Evolutionary conservation across 2,797 vertebrate species (phyloP), one percentile per base, ranked within the genome.

Genomic region (Mormyrus hasselquistii): DNA sequence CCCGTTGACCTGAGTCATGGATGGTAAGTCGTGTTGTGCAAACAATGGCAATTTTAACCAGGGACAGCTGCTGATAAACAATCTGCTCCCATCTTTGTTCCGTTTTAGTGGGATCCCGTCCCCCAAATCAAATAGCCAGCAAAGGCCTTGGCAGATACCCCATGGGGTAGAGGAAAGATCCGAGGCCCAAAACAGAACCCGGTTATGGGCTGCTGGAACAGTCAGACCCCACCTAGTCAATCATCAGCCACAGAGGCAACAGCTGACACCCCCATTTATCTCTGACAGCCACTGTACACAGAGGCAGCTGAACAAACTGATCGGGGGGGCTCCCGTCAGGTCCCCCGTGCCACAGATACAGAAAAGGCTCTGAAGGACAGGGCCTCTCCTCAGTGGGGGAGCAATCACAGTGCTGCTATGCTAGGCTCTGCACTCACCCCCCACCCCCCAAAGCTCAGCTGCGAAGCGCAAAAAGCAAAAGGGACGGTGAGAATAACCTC

Each of bases 351-450:
- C 34, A 38, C 69, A 76, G 29, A 76, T 5, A 41, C 34, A 76
- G 69, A 19, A 29, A 2, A 22, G 16, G 55, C 55, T n/a, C 19
- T 57, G 55, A 57, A 59, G 22, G 59, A 7, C 59, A 62, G 22
- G 2, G 59, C 59, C 8, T 34, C 25, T 14, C 25, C 62, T 69
- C 62, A 69, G 25, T 12, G 9, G 25, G 62, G 62, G 62, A 34
- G 62, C 25, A 1, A 12, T 1, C 6, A 9, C 59, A 25, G 59
- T 25, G 8, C 8, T 62, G 59, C 59, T 29, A 25, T 25, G 22
- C 25, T 25, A 29, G 62, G 62, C 22, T 65, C 62, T 25, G 92
- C 91, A 93, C 92, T 93, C 50, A 90, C 52, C 92, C 91, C 6
- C 34, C 12, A 90, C 92, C 91, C 91, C 90, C 84, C 29, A 38